Evolutionary conservation across 2,888 invertebrate genomes (phyloP), one percentile per base, ranked within the genome.

Genomic region (Callosobruchus maculatus): DNA sequence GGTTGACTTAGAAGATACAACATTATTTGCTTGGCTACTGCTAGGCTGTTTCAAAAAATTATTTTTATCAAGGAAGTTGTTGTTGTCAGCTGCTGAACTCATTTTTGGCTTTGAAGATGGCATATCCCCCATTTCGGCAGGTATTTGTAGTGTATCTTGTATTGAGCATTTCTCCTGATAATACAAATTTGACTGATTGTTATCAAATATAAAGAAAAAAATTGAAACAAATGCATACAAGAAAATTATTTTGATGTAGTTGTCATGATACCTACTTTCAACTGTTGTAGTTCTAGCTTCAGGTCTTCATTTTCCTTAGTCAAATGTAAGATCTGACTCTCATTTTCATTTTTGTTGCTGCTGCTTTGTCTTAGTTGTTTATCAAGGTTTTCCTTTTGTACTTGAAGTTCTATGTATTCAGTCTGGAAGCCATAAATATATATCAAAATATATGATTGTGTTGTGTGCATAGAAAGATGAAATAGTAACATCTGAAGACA

Each of bases 371-470:
- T 81, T 70, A 84, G 70, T 78, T 81, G 79, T 74, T 83, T 81
- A 76, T 83, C 82, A 69, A 87, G 78, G 76, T 85, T 85, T 20
- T 84, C 83, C 76, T 85, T 86, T 76, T 86, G 84, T n/a, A 74
- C 74, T 79, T 84, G 82, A 49, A 85, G 68, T 76, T 85, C 81
- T 79, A 85, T 73, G 83, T 86, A 84, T 77, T 85, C 81, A 49
- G 82, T 82, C 87, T 87, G 82, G 81, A 75, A 77, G 49, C 49
- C 49, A 73, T 22, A 20, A n/a, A n/a, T n/a, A n/a, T n/a, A n/a
- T n/a, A n/a, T n/a, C n/a, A n/a, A n/a, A n/a, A n/a, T n/a, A n/a
- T n/a, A n/a, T n/a, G n/a, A n/a, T n/a, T n/a, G n/a, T n/a, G n/a
- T n/a, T n/a, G n/a, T n/a, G n/a, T n/a, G n/a, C n/a, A n/a, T n/a